Conservation (phyloP, 2,888 invertebrate species). For the Morpho helenor region DNA sequence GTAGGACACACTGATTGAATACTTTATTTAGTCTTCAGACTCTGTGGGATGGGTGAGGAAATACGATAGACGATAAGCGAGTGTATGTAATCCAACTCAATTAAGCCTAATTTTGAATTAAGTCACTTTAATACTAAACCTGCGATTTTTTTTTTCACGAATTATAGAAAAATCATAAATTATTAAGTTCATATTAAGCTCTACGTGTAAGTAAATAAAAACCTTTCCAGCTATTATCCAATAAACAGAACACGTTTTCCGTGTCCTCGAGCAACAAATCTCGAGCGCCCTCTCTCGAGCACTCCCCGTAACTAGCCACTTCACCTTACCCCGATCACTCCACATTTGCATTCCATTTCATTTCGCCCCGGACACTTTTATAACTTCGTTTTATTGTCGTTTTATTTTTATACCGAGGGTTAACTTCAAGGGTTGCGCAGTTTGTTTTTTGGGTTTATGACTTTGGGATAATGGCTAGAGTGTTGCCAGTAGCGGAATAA, state of each 20-base stretch:
- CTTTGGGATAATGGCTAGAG: slow-evolving; percentile 25
- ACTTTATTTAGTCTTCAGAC: too few relatives aligned
- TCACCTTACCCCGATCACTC: slow-evolving; percentile 30
- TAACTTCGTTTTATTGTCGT: slow-evolving; percentile 58
- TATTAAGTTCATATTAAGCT: too few relatives aligned
- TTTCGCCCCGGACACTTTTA: slow-evolving; percentile 57
- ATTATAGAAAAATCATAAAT: too few relatives aligned
- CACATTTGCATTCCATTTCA: slow-evolving; percentile 74
- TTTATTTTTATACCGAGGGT: slow-evolving; percentile 52
- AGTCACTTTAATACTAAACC: too few relatives aligned
- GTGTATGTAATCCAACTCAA: too few relatives aligned
- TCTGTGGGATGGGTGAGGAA: too few relatives aligned
- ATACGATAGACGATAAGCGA: too few relatives aligned
- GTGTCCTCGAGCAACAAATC: slow-evolving; percentile 19
- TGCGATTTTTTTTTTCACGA: too few relatives aligned
- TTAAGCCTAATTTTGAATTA: too few relatives aligned
- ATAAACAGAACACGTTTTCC: slow-evolving; percentile 13
- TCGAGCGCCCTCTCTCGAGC: slow-evolving; percentile 9
- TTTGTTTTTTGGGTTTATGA: slow-evolving; percentile 55
- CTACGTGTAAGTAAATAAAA: background rate
- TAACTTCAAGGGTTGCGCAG: slow-evolving; percentile 43
- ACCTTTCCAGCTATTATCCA: slow-evolving; percentile 7
- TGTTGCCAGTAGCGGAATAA: slow-evolving; percentile 16
- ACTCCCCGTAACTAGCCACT: slow-evolving; percentile 19
- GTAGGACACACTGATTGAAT: too few relatives aligned